These are phyloP conservation scores for Leiothrix lutea DNA, from an alignment of 2,113 vertebrate genomes.

Conservation along the genomic window DNA sequence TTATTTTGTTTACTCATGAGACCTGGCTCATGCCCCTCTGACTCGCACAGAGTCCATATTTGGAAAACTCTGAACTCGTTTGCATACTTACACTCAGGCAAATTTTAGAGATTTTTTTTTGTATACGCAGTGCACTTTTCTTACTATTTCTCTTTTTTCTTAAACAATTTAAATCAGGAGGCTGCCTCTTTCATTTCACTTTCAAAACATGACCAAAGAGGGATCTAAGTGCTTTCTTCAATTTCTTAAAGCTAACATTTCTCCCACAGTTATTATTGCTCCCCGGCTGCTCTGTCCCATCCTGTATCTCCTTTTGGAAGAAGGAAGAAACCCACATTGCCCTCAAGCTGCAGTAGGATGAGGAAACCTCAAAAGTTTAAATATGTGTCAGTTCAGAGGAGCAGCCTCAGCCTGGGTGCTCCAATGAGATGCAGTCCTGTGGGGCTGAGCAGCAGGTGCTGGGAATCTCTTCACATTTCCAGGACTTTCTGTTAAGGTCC, in stretches of 20 bases:
- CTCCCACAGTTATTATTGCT: not conserved
- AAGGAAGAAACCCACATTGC: not conserved
- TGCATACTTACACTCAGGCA: slow-evolving; percentile 60
- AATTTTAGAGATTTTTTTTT: slow-evolving; percentile 29
- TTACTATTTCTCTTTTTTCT: slow-evolving; percentile 46
- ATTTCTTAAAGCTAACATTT: slow-evolving; percentile 8
- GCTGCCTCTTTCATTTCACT: slow-evolving; percentile 37
- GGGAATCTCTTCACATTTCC: not conserved
- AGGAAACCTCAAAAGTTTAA: not conserved
- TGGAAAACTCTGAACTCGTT: slow-evolving; percentile 64
- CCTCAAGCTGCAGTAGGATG: not conserved
- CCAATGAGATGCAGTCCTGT: rapidly evolving
- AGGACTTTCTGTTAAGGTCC: not conserved
- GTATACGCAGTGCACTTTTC: slow-evolving; percentile 5
- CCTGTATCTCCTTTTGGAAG: not conserved
- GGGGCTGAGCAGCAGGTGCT: not conserved
- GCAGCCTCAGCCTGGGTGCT: not conserved
- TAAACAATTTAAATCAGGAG: slow-evolving; percentile 63
- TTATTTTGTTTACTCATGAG: slow-evolving; percentile 73
- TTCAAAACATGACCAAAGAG: slow-evolving; percentile 66
- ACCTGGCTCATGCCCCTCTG: slow-evolving; percentile 49
- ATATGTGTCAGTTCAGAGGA: not conserved
- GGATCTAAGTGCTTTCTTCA: slow-evolving; percentile 34
- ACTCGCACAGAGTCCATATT: slow-evolving; percentile 58
- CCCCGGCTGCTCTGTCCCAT: not conserved